These are phyloP conservation scores for Gouania willdenowi DNA, from an alignment of 2,797 vertebrate genomes.

Conservation along the genomic window DNA sequence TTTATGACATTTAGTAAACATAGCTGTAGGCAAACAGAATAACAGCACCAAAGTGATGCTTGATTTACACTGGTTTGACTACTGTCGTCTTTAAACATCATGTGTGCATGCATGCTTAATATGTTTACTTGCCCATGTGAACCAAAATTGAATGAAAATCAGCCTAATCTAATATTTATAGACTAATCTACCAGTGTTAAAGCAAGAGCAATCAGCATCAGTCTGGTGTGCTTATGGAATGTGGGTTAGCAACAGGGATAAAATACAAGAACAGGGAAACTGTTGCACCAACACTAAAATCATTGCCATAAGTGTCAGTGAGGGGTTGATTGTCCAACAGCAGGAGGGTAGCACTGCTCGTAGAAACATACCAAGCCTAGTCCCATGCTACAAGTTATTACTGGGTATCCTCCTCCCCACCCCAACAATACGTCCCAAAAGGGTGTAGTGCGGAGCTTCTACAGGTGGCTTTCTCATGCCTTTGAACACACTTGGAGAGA, in stretches of 20 bases:
- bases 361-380: conserved; percentile 8
- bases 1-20: too few relatives aligned
- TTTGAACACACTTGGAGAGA: conserved; percentile 6
- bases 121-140: too few relatives aligned
- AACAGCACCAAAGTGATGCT: too few relatives aligned
- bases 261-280: conserved; percentile 5
- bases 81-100: too few relatives aligned
- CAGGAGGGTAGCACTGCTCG: neutral
- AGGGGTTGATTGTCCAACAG: conserved; percentile 33
- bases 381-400: conserved; percentile 65
- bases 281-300: conserved; percentile 25
- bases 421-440: conserved; percentile 43
- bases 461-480: conserved; percentile 64
- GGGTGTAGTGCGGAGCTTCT: conserved; percentile 32
- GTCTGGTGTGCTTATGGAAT: neutral
- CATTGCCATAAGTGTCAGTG: neutral
- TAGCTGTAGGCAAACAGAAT: too few relatives aligned
- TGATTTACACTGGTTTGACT: too few relatives aligned
- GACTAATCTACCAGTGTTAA: too few relatives aligned
- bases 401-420: conserved; percentile 47
- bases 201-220: too few relatives aligned
- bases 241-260: neutral
- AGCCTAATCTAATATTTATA: too few relatives aligned
- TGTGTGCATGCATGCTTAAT: too few relatives aligned
- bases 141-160: too few relatives aligned